Conservation (phyloP, 1,140 invertebrate species). For the Carcinoscorpius rotundicauda region DNA sequence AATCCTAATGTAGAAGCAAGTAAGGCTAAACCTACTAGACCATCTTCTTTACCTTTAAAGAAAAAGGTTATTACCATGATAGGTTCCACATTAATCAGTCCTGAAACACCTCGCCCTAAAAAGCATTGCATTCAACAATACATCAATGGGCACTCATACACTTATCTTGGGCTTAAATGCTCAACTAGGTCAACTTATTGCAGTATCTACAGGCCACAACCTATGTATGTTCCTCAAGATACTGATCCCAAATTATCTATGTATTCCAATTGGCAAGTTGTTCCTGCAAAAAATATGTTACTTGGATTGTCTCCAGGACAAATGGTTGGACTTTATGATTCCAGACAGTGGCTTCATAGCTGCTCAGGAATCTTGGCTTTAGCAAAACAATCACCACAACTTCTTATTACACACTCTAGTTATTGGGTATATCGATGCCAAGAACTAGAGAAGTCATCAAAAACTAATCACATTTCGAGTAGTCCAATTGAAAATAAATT, state of each 20-base stretch:
- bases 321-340: constrained; percentile 21
- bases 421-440: constrained; percentile 20
- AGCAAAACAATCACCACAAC: constrained; percentile 9
- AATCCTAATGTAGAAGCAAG: no score
- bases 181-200: constrained; percentile 85
- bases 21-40: constrained; percentile 4
- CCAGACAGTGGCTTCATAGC: constrained; percentile 10
- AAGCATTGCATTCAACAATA: constrained; percentile 78
- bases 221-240: constrained; percentile 69
- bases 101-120: constrained; percentile 74
- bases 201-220: constrained; percentile 76
- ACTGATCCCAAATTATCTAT: constrained; percentile 82
- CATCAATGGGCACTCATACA: constrained; percentile 82
- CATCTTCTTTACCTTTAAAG: constrained; percentile 18
- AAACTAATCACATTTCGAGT: no score
- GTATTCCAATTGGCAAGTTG: constrained; percentile 90
- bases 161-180: constrained; percentile 77
- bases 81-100: constrained; percentile 45
- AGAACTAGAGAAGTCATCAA: constrained; percentile 4
- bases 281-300: constrained; percentile 22
- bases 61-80: constrained; percentile 22
- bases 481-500: no score
- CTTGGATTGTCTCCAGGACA: constrained; percentile 20
- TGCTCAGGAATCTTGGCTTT: not conserved
- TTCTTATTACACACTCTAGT: constrained; percentile 23